Conservation (phyloP, 1,140 invertebrate species). For the Pseudomyrmex pallidus region DNA sequence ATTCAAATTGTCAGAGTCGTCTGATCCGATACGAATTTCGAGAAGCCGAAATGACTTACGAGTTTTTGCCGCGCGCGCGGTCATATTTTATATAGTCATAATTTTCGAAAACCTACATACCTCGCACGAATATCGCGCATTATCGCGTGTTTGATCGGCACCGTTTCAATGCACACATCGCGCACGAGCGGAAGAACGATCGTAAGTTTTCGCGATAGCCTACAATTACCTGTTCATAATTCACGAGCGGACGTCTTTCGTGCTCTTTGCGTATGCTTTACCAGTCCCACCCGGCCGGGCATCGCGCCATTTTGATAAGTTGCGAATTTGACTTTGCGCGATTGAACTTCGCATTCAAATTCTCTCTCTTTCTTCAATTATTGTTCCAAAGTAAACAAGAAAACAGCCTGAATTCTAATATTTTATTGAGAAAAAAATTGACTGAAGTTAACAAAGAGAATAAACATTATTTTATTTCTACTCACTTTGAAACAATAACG, state of each 20-base stretch:
- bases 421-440: no score
- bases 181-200: constrained; percentile 32
- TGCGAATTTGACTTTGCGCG: background rate
- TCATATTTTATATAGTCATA: background rate
- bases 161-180: constrained; percentile 28
- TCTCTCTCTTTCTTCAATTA: no score
- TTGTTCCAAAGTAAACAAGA: no score
- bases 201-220: constrained; percentile 39
- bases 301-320: background rate
- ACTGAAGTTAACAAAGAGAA: no score
- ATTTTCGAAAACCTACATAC: constrained; percentile 5
- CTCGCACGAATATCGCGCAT: background rate
- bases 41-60: background rate
- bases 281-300: background rate
- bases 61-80: background rate
- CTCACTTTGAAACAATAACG: background rate
- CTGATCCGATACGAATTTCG: background rate
- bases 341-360: background rate
- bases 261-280: constrained; percentile 11
- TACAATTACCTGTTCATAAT: constrained; percentile 44
- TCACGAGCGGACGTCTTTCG: constrained; percentile 29
- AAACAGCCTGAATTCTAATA: no score
- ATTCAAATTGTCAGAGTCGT: no score
- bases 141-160: constrained; percentile 25
- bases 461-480: background rate